These are phyloP conservation scores for Nothocercus julius DNA, from an alignment of 2,113 vertebrate genomes.

Conservation along the genomic window DNA sequence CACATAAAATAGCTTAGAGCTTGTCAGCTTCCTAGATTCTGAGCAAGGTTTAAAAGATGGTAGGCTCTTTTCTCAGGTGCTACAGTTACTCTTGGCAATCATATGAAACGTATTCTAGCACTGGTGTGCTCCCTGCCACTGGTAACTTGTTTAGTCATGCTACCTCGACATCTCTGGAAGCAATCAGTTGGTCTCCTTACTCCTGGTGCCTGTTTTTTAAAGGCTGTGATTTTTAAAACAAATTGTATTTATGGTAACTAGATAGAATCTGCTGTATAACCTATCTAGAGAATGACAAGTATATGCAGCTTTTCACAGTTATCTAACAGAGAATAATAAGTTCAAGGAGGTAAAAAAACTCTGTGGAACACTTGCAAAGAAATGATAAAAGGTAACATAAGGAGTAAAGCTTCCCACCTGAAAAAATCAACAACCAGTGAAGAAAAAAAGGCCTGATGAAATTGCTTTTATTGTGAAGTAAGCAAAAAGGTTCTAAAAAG, in stretches of 20 bases:
- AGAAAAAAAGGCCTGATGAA: background rate
- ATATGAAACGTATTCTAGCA: background rate
- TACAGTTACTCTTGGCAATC: background rate
- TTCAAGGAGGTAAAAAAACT: background rate
- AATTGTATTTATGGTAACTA: background rate
- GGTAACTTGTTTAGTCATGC: background rate
- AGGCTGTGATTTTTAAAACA: background rate
- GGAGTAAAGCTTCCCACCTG: background rate
- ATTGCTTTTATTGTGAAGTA: background rate
- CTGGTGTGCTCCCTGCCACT: background rate
- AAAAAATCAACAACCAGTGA: background rate
- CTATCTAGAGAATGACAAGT: background rate
- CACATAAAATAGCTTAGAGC: background rate
- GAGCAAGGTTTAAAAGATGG: accelerated
- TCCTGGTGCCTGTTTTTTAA: background rate
- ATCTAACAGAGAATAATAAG: background rate
- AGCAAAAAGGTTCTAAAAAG: background rate
- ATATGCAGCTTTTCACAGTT: background rate
- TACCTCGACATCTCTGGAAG: background rate
- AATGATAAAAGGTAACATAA: background rate
- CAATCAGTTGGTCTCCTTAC: background rate
- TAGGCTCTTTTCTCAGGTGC: background rate
- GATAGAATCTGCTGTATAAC: background rate
- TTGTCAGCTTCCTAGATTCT: background rate
- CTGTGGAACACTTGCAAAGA: background rate